These are phyloP conservation scores for Apeltes quadracus DNA, from an alignment of 2,113 vertebrate genomes.

Conservation along the genomic window DNA sequence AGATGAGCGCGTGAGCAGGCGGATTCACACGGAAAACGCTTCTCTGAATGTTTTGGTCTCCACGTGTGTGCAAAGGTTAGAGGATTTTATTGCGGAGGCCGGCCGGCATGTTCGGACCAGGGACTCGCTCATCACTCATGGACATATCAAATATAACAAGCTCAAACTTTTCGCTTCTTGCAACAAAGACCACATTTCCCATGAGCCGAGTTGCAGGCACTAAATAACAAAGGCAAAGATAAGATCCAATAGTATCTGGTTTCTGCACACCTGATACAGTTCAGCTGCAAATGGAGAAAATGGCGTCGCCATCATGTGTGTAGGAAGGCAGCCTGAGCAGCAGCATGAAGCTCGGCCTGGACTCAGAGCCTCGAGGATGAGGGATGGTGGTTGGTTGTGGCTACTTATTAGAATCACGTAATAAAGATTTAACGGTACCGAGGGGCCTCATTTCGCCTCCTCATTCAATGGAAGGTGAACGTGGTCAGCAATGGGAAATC, in stretches of 20 bases:
- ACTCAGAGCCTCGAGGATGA: neutral
- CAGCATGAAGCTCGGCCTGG: neutral
- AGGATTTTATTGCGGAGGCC: neutral
- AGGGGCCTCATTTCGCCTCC: neutral
- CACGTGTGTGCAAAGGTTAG: neutral
- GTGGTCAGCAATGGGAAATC: too few relatives aligned
- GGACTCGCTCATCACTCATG: too few relatives aligned
- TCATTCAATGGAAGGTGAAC: neutral
- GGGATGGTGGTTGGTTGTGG: neutral
- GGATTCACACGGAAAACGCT: too few relatives aligned
- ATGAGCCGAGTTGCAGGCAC: neutral
- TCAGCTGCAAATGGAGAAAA: neutral
- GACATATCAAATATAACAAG: too few relatives aligned
- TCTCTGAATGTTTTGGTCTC: too few relatives aligned
- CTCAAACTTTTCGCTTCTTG: neutral
- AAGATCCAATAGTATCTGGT: neutral
- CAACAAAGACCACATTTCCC: neutral
- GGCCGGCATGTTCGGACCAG: neutral
- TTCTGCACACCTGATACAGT: slow-evolving; percentile 28
- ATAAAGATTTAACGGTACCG: too few relatives aligned
- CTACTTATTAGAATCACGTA: neutral
- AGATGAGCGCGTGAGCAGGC: neutral
- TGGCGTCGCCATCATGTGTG: slow-evolving; percentile 18
- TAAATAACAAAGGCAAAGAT: neutral
- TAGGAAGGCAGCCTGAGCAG: slow-evolving; percentile 9